Conservation (phyloP, 2,113 vertebrate species). For the Urocolius indicus region DNA sequence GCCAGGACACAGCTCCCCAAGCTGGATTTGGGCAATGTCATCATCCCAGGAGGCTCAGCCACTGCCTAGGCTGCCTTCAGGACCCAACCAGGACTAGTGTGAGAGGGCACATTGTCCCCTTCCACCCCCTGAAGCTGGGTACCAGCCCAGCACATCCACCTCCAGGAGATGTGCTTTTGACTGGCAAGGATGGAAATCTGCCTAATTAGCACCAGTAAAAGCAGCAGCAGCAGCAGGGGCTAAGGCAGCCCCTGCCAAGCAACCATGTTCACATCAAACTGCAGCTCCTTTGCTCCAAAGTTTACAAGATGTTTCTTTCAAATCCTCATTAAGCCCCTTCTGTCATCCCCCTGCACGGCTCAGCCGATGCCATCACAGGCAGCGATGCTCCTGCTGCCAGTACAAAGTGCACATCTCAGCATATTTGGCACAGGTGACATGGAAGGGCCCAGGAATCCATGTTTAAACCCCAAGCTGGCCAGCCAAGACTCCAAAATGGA, state of each 20-base stretch:
- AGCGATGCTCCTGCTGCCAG: background rate
- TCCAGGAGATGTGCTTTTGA: background rate
- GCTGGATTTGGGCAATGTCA: background rate
- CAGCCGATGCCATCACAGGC: background rate
- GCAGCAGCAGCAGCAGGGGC: slow-evolving; percentile 53
- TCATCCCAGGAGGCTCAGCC: background rate
- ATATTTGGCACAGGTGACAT: too few species aligned
- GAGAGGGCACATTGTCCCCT: too few species aligned
- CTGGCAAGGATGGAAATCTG: slow-evolving; percentile 28
- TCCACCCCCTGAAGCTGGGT: background rate
- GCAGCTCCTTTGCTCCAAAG: slow-evolving; percentile 26
- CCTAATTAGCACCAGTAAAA: slow-evolving; percentile 20
- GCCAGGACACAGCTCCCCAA: background rate
- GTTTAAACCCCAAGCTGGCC: background rate
- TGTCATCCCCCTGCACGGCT: rapidly evolving
- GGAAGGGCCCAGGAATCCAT: background rate
- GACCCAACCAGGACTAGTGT: background rate
- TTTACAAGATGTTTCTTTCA: slow-evolving; percentile 59
- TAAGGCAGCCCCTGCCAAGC: slow-evolving; percentile 30
- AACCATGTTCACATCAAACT: slow-evolving; percentile 36
- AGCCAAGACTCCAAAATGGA: background rate
- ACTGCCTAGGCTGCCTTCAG: background rate
- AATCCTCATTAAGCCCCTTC: slow-evolving; percentile 42
- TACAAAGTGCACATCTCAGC: rapidly evolving
- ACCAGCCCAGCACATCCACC: background rate